Evolutionary conservation across 1,140 invertebrate species (phyloP).

Genomic region (Zelostemma sp.): DNA sequence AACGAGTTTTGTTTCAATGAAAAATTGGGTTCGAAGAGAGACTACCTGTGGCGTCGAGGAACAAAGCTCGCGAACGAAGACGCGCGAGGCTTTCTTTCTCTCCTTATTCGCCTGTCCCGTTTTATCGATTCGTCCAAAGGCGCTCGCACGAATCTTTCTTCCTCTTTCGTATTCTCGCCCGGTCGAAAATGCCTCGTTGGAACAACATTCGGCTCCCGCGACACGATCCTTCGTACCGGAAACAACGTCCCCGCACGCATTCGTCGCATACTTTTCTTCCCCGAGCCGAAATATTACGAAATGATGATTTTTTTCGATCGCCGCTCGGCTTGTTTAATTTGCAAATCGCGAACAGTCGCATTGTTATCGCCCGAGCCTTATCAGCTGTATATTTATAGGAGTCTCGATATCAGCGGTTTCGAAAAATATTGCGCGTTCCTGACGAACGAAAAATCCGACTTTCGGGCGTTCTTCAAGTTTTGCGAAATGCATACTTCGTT

Average conservation of each 20-base stretch:
- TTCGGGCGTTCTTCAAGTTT: neutral
- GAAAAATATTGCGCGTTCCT: slow-evolving; percentile 6
- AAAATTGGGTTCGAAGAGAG: neutral
- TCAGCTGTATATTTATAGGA: slow-evolving; percentile 51
- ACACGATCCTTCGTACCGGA: neutral
- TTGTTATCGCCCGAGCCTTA: slow-evolving; percentile 36
- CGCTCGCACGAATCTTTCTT: slow-evolving; percentile 23
- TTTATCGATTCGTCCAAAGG: slow-evolving; percentile 52
- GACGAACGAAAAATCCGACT: neutral
- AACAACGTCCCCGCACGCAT: neutral
- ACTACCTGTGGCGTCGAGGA: slow-evolving; percentile 27
- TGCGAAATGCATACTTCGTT: neutral
- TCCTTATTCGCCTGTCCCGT: slow-evolving; percentile 40
- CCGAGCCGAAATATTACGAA: too few species aligned
- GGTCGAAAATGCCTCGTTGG: slow-evolving; percentile 1
- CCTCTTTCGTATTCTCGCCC: slow-evolving; percentile 39
- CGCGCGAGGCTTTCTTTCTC: slow-evolving; percentile 23
- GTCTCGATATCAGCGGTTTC: slow-evolving; percentile 15
- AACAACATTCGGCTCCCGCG: neutral
- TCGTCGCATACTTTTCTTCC: too few species aligned
- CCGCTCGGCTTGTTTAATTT: slow-evolving; percentile 22
- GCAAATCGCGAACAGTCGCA: slow-evolving; percentile 21
- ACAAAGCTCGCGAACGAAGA: neutral
- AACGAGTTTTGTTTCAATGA: too few species aligned
- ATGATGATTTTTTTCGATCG: slow-evolving; percentile 16